Evolutionary conservation across 2,113 vertebrate species (phyloP).

Genomic region (Stegostoma tigrinum): DNA sequence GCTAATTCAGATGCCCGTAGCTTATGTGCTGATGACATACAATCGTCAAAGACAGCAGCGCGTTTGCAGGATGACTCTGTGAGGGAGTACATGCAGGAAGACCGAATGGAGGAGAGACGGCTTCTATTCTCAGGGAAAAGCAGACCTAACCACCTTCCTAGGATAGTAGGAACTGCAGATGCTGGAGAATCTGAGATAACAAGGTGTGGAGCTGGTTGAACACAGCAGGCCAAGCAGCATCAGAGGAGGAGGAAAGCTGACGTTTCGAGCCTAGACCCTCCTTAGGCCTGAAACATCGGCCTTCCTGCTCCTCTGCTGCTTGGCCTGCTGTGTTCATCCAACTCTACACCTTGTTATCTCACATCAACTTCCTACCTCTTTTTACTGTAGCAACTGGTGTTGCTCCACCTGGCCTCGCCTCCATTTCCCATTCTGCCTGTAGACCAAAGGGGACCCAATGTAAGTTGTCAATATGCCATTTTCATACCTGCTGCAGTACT

Average conservation of each 20-base stretch:
- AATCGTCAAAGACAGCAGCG: neutral
- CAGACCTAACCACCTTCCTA: too few species aligned
- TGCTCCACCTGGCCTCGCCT: neutral
- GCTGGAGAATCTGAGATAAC: too few species aligned
- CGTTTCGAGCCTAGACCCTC: too few species aligned
- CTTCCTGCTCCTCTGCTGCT: too few species aligned
- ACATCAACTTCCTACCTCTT: neutral
- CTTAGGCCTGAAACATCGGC: too few species aligned
- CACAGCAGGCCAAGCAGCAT: too few species aligned
- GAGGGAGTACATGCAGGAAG: neutral
- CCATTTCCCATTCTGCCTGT: neutral
- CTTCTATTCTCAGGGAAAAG: neutral
- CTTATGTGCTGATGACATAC: neutral
- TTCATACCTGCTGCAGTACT: too few species aligned
- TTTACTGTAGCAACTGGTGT: neutral
- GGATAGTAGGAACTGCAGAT: too few species aligned
- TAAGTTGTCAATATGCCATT: neutral
- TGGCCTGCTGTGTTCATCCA: too few species aligned
- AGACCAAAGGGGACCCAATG: neutral
- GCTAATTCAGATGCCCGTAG: neutral
- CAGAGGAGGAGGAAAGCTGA: too few species aligned
- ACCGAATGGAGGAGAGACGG: neutral
- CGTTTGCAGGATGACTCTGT: neutral
- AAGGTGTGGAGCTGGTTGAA: too few species aligned
- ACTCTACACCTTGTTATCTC: too few species aligned